Base-by-base conservation (phyloP, 2,888 invertebrate species). In the Sinodicranocentrus sp. region DNA sequence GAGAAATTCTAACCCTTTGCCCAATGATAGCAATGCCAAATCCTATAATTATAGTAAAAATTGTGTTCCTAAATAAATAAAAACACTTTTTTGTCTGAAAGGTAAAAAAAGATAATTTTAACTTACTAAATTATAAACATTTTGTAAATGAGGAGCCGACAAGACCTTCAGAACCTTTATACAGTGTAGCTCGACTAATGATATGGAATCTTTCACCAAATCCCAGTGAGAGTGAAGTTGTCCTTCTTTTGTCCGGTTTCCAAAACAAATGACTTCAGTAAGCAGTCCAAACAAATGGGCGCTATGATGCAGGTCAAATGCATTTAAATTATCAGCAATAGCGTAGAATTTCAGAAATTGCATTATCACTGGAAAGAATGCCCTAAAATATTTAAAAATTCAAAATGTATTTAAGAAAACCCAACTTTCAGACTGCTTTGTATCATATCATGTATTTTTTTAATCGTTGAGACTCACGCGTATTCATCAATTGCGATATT, bases 281-380 rank as follows among this genome's bases (percentile, higher is more conserved):
- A 86, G 15, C 10, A 86, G 54, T 2, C 82, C 33, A 44, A 84
- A 79, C 2, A 84, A 21, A 72, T 79, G 84, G 3, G 82, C 67
- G 48, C 79, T 78, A 43, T 87, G 87, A 23, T 48, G 21, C 13
- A 85, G 70, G 44, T 87, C 87, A 65, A 85, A 87, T 1, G 85
- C 43, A 6, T 70, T 73, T n/a, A 84, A 65, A 2, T 73, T 19
- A 25, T 44, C 57, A 0, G 73, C 39, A 0, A 43, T 10, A 10
- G 79, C 72, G 52, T 84, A 82, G 44, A 65, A 77, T 6, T 39
- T 73, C 6, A 85, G 70, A 57, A 84, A 83, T 28, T 85, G 82
- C 72, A 87, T 85, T 17, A 85, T 5, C 5, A 87, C 78, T 0
- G 87, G 87, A 52, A 85, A 85, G 43, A 86, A 84, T 23, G 83